A percentile compares a stretch with the other conserved stretches of the same genome.
Conservation (phyloP, 2,888 invertebrate species). For the Thera britannica region DNA sequence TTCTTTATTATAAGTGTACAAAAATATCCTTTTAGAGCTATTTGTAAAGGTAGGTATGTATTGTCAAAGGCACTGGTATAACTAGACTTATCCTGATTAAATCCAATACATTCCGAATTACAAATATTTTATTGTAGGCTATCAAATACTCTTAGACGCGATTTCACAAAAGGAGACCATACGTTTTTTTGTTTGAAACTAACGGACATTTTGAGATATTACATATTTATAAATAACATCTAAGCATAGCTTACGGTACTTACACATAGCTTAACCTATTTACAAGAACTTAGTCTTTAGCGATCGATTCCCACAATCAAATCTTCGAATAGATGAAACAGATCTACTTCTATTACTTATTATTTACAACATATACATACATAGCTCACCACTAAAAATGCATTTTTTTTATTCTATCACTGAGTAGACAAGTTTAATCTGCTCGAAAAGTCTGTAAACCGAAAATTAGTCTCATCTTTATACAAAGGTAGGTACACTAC, state of each 20-base stretch:
- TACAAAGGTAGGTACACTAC: conserved; percentile 56
- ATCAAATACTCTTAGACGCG: conserved; percentile 60
- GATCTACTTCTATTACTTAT: conserved; percentile 79
- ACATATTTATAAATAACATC: conserved; percentile 82
- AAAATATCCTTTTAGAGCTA: conserved; percentile 79
- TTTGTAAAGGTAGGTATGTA: conserved; percentile 81
- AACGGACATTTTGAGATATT: conserved; percentile 72
- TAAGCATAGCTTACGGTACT: conserved; percentile 77
- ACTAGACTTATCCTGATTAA: conserved; percentile 60
- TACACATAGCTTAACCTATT: conserved; percentile 72
- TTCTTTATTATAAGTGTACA: conserved; percentile 70
- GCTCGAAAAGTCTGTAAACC: conserved; percentile 82
- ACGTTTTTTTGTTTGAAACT: conserved; percentile 75
- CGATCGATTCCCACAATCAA: conserved; percentile 79
- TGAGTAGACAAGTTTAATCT: conserved; percentile 83
- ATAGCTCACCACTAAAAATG: conserved; percentile 83
- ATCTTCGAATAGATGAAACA: conserved; percentile 84
- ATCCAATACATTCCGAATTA: conserved; percentile 61
- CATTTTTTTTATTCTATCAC: conserved; percentile 79
- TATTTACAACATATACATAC: conserved; percentile 70
- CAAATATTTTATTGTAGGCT: conserved; percentile 44
- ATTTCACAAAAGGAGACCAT: conserved; percentile 65
- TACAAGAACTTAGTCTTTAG: conserved; percentile 82
- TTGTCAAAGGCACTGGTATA: conserved; percentile 82
- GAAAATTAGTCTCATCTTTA: conserved; percentile 73